These are phyloP conservation scores for Pegoplata infirma DNA, from an alignment of 2,888 invertebrate genomes.

Conservation along the genomic window DNA sequence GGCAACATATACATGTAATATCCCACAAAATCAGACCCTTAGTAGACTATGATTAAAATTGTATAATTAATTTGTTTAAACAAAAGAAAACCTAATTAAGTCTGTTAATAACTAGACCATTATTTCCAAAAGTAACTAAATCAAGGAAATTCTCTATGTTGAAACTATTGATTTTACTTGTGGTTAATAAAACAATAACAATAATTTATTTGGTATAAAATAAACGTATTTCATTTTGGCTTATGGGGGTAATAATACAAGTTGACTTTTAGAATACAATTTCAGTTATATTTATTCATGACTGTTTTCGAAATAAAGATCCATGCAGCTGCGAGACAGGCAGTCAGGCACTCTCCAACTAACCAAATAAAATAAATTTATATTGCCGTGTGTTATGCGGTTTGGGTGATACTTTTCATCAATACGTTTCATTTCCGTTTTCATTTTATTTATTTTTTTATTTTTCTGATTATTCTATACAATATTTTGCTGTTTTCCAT, in stretches of 20 bases:
- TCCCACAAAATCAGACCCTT: too few relatives aligned
- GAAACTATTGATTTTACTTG: conserved; percentile 21
- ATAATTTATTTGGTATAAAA: conserved; percentile 54
- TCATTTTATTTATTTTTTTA: conserved; percentile 10
- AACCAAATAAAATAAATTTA: conserved; percentile 31
- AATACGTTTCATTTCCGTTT: conserved; percentile 56
- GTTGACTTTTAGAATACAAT: conserved; percentile 45
- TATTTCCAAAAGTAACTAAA: conserved; percentile 29
- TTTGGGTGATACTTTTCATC: conserved; percentile 25
- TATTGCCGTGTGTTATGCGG: conserved; percentile 35
- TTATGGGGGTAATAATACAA: conserved; percentile 37
- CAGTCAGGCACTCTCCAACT: conserved; percentile 2
- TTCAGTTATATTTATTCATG: conserved; percentile 22
- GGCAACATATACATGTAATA: too few relatives aligned
- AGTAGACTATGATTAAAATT: neutral
- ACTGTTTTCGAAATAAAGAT: conserved; percentile 1
- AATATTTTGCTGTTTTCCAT: conserved; percentile 24
- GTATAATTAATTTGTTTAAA: neutral
- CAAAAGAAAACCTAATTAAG: neutral
- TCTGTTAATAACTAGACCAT: neutral
- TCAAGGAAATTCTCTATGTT: neutral
- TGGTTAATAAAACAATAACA: conserved; percentile 29
- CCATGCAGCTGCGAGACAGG: neutral
- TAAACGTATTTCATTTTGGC: conserved; percentile 44
- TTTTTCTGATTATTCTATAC: conserved; percentile 20